phyloP scores from a whole-genome alignment of 2,888 invertebrate species.

The Iphiclides podalirius region DNA sequence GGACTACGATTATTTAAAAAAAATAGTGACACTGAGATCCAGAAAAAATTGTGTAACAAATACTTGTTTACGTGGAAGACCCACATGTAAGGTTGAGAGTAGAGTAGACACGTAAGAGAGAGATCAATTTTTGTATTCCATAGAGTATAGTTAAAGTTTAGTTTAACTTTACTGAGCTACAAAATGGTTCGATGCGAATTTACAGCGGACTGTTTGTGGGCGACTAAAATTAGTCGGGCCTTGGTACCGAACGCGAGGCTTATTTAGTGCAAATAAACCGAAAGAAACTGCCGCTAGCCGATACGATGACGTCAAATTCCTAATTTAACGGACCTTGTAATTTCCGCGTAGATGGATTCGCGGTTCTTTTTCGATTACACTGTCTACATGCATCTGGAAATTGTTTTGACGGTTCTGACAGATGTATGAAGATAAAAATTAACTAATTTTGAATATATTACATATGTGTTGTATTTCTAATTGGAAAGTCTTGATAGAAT shows the following conservation, averaged over 20 bases:
- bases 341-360: neutral
- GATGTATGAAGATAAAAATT: neutral
- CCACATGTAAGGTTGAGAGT: no score
- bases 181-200: neutral
- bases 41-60: no score
- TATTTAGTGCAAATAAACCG: constrained; percentile 11
- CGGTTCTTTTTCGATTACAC: neutral
- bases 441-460: no score
- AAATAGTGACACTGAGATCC: no score
- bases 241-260: constrained; percentile 9
- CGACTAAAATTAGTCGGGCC: constrained; percentile 17
- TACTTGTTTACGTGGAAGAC: no score
- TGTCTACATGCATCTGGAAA: neutral
- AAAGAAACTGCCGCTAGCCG: neutral
- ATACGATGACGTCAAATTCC: constrained; percentile 4
- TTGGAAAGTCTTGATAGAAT: neutral
- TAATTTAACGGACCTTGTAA: constrained; percentile 11
- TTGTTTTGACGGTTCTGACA: neutral
- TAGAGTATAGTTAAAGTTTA: no score
- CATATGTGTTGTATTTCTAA: neutral
- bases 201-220: neutral
- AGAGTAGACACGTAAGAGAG: no score
- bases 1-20: no score
- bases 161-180: no score
- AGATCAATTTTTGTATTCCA: no score